A percentile compares a stretch with the other conserved stretches of the same genome.
Conservation (phyloP, 2,888 invertebrate genomes). For the Aricia artaxerxes region DNA sequence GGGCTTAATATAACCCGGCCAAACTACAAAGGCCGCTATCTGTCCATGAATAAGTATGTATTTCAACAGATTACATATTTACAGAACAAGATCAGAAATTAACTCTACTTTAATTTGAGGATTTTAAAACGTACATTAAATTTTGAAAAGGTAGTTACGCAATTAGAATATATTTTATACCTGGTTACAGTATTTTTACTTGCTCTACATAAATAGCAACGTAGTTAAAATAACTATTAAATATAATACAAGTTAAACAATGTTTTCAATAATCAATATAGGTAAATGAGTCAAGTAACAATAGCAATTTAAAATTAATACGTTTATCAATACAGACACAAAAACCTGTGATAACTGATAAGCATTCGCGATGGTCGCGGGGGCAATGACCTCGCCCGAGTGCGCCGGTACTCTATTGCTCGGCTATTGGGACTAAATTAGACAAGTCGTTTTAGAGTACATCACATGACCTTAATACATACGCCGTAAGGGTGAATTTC, state of each 20-base stretch:
- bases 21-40: too few relatives aligned
- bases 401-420: not conserved
- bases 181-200: too few relatives aligned
- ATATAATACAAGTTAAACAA: not conserved
- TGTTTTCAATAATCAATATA: not conserved
- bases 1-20: too few relatives aligned
- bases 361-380: slow-evolving; percentile 24
- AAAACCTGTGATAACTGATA: slow-evolving; percentile 5
- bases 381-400: not conserved
- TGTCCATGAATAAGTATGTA: too few relatives aligned
- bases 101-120: too few relatives aligned
- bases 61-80: too few relatives aligned
- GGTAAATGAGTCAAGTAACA: not conserved
- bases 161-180: too few relatives aligned
- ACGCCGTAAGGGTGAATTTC: not conserved
- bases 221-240: not conserved
- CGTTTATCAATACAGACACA: not conserved
- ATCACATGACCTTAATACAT: not conserved
- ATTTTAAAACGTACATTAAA: too few relatives aligned
- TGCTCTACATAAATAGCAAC: not conserved
- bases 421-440: slow-evolving; percentile 23
- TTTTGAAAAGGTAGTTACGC: too few relatives aligned
- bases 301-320: slow-evolving; percentile 16
- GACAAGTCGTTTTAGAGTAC: not conserved
- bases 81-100: too few relatives aligned